Percentiles rank a stretch among this genome's conserved stretches.
Conservation (phyloP, 1,140 invertebrate genomes). For the Lepidurus apus region DNA sequence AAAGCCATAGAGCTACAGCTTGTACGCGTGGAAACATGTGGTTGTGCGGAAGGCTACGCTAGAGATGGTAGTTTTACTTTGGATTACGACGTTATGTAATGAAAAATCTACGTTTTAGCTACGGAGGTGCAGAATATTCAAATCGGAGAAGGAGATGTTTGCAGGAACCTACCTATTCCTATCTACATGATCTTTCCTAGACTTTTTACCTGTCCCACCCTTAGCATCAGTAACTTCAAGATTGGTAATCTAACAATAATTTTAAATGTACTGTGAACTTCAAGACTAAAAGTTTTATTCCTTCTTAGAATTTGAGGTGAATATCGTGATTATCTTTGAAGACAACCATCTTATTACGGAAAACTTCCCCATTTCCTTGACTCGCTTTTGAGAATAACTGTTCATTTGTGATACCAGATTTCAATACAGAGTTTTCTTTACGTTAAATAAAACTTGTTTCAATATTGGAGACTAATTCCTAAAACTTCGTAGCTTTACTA, state of each 20-base stretch:
- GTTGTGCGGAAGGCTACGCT: slow-evolving; percentile 88
- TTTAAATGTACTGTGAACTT: slow-evolving; percentile 10
- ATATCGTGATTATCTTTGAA: slow-evolving; percentile 86
- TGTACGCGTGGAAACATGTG: slow-evolving; percentile 90
- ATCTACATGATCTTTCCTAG: slow-evolving; percentile 94
- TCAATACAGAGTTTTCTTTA: neutral
- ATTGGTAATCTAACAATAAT: slow-evolving; percentile 62
- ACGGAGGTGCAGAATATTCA: slow-evolving; percentile 98
- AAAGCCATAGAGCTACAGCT: slow-evolving; percentile 93
- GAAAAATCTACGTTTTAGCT: slow-evolving; percentile 53
- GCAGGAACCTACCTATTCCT: slow-evolving; percentile 72
- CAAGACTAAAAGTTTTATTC: slow-evolving; percentile 38
- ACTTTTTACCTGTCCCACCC: slow-evolving; percentile 89
- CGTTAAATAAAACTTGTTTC: neutral
- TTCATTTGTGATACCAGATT: neutral
- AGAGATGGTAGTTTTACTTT: slow-evolving; percentile 65
- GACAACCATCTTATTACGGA: slow-evolving; percentile 93
- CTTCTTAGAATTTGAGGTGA: slow-evolving; percentile 90
- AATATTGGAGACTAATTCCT: too few species aligned
- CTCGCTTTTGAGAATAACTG: slow-evolving; percentile 39
- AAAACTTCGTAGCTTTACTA: too few species aligned
- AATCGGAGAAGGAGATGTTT: slow-evolving; percentile 87
- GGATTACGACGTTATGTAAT: neutral
- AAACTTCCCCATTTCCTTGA: slow-evolving; percentile 84
- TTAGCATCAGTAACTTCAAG: slow-evolving; percentile 89